Percentiles rank a stretch among this genome's conserved stretches.
These are phyloP conservation scores for Tridacna crocea DNA, from an alignment of 2,888 invertebrate genomes.

Conservation along the genomic window DNA sequence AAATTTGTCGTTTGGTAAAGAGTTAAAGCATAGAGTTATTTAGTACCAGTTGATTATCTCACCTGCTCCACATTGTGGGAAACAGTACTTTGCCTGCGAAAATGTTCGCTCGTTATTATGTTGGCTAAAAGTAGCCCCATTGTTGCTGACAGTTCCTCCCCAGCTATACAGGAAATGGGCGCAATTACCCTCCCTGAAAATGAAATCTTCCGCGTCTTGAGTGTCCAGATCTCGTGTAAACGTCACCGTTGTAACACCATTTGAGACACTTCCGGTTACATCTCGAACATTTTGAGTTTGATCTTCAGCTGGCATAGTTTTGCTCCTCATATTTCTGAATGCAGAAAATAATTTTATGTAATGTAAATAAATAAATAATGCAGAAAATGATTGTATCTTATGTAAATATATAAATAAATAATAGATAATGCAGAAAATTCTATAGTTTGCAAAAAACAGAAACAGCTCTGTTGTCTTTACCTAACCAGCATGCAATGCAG, in stretches of 20 bases:
- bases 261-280: constrained; percentile 40
- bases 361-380: no score
- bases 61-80: constrained; percentile 38
- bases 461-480: no score
- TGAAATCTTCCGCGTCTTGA: constrained; percentile 54
- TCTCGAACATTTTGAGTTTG: constrained; percentile 47
- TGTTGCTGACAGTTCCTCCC: constrained; percentile 55
- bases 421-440: no score
- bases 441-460: no score
- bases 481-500: no score
- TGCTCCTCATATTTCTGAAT: constrained; percentile 18
- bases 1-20: no score
- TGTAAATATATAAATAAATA: no score
- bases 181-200: constrained; percentile 78
- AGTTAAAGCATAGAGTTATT: no score
- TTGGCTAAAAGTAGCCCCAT: background rate
- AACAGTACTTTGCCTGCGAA: constrained; percentile 38
- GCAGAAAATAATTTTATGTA: no score
- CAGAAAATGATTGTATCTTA: no score
- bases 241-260: constrained; percentile 60
- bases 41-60: background rate
- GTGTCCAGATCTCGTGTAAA: constrained; percentile 65
- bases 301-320: constrained; percentile 50
- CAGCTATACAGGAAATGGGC: constrained; percentile 64
- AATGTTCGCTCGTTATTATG: constrained; percentile 39